Evolutionary conservation across 2,113 vertebrate species (phyloP).

Genomic region (Coreoperca whiteheadi): DNA sequence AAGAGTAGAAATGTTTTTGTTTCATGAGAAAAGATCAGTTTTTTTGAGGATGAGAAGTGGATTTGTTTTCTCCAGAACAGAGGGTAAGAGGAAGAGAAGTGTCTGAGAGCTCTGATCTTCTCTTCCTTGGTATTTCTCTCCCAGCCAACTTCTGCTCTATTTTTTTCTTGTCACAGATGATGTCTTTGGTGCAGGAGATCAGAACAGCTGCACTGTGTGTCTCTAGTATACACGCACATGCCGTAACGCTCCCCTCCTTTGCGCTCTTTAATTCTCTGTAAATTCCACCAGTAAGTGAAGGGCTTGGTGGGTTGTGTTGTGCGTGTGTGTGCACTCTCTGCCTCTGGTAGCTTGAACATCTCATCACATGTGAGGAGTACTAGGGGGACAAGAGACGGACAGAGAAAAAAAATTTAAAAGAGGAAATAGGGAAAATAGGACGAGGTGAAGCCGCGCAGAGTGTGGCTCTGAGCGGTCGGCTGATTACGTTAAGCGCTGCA

Average conservation of each 20-base stretch:
- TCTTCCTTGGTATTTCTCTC: slow-evolving; percentile 37
- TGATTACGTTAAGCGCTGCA: slow-evolving; percentile 70
- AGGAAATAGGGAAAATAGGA: slow-evolving; percentile 45
- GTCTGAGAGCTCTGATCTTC: slow-evolving; percentile 48
- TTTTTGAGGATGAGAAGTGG: slow-evolving; percentile 13
- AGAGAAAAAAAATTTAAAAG: slow-evolving; percentile 42
- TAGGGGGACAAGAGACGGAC: slow-evolving; percentile 40
- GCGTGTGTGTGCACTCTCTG: slow-evolving; percentile 36
- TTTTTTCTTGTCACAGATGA: slow-evolving; percentile 58
- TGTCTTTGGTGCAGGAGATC: slow-evolving; percentile 57
- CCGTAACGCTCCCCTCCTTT: slow-evolving; percentile 57
- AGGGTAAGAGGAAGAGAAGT: slow-evolving; percentile 10
- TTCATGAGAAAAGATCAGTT: slow-evolving; percentile 16
- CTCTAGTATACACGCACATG: slow-evolving; percentile 26
- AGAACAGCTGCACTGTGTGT: slow-evolving; percentile 55
- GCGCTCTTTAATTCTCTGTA: slow-evolving; percentile 75
- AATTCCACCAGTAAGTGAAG: slow-evolving; percentile 65
- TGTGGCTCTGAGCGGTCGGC: slow-evolving; percentile 57
- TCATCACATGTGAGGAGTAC: slow-evolving; percentile 56
- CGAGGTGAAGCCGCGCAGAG: slow-evolving; percentile 62
- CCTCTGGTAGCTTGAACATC: slow-evolving; percentile 56
- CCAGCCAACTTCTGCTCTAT: slow-evolving; percentile 47
- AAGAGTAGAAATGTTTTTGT: slow-evolving; percentile 21
- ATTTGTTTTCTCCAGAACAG: slow-evolving; percentile 9
- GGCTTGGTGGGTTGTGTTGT: slow-evolving; percentile 42